Conservation (phyloP, 35 echinoderm and acorn worm species). For the Strongylocentrotus purpuratus region DNA sequence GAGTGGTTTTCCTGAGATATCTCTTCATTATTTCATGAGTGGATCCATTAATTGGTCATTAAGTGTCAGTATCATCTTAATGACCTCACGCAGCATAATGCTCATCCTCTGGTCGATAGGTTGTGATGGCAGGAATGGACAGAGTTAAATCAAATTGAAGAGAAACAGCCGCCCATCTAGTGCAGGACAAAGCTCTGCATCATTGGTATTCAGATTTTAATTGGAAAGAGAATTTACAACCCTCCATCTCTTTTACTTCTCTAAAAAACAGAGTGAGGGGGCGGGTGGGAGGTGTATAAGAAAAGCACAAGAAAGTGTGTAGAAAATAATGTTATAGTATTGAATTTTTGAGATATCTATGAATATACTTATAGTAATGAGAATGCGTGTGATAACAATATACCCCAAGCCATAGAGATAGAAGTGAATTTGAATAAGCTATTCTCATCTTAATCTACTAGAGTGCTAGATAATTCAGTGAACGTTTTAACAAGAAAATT, state of each 20-base stretch:
- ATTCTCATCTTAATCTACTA: too few species aligned
- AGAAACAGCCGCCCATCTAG: background rate
- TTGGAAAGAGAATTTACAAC: too few species aligned
- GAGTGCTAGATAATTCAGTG: too few species aligned
- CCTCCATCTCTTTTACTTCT: too few species aligned
- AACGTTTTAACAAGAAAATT: too few species aligned
- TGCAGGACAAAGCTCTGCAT: background rate
- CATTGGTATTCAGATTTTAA: too few species aligned
- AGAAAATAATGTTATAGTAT: background rate
- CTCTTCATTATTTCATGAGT: background rate
- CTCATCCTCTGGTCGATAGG: background rate
- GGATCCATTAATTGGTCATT: conserved; percentile 39
- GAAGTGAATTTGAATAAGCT: too few species aligned
- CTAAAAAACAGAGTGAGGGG: too few species aligned
- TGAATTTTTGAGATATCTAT: background rate
- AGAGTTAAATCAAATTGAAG: background rate
- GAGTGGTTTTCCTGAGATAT: background rate
- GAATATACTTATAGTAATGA: background rate
- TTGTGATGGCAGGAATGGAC: background rate
- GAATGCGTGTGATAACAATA: background rate
- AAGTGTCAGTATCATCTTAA: conserved; percentile 9
- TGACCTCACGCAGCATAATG: background rate
- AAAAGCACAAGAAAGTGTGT: background rate
- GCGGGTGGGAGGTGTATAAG: background rate
- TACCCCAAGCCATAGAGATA: too few species aligned